These are phyloP conservation scores for Eulemur mongoz DNA, from an alignment of 2,797 vertebrate species.

Conservation along the genomic window DNA sequence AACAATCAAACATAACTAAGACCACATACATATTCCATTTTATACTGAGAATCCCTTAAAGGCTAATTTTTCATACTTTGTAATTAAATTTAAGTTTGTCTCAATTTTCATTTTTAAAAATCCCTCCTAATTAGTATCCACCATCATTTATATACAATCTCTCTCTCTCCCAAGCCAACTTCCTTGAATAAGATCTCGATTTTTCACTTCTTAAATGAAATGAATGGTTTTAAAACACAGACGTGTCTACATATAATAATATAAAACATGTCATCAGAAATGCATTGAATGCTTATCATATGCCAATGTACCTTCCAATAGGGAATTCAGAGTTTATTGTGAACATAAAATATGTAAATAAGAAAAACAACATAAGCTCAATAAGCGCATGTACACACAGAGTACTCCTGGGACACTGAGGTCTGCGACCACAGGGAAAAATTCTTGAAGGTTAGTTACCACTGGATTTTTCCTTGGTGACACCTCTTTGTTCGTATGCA, in stretches of 20 bases:
- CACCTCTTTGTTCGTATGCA: background rate
- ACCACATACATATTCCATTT: background rate
- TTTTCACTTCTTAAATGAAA: background rate
- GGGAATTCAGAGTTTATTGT: background rate
- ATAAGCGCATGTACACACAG: background rate
- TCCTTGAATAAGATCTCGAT: background rate
- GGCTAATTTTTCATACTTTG: background rate
- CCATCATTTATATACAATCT: background rate
- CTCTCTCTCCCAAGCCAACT: too few species aligned
- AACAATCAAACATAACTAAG: background rate
- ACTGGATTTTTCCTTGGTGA: background rate
- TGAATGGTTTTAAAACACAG: background rate
- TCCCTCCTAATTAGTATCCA: background rate
- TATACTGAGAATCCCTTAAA: background rate
- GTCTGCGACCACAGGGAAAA: background rate
- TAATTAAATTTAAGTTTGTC: background rate
- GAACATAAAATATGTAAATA: background rate
- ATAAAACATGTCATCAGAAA: background rate
- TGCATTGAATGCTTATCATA: background rate
- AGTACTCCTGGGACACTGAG: background rate
- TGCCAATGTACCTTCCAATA: background rate
- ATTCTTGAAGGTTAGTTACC: background rate
- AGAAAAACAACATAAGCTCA: background rate
- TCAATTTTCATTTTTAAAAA: background rate
- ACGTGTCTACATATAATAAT: background rate